Evolutionary conservation across 2,888 invertebrate species (phyloP).

Genomic region (Netelia melanura): DNA sequence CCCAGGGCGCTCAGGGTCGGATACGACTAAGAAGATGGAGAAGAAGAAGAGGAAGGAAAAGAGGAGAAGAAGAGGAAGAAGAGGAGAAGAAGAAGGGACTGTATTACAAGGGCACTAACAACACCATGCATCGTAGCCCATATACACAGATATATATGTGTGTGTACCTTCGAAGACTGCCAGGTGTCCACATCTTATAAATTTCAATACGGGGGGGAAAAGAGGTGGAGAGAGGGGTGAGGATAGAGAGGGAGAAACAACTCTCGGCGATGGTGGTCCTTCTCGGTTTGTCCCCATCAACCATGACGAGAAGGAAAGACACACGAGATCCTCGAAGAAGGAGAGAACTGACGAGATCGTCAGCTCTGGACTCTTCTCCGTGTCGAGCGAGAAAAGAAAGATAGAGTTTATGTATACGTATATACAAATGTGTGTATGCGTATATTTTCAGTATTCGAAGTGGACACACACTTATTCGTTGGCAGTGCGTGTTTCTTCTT

Average conservation of each 20-base stretch:
- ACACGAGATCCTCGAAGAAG: constrained; percentile 31
- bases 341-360: constrained; percentile 59
- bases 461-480: background rate
- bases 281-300: constrained; percentile 55
- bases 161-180: constrained; percentile 71
- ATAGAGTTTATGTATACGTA: background rate
- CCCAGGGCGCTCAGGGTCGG: constrained; percentile 58
- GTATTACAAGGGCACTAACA: constrained; percentile 36
- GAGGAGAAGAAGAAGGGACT: constrained; percentile 31
- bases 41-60: constrained; percentile 14
- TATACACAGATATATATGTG: constrained; percentile 66
- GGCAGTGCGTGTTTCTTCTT: background rate
- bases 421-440: background rate
- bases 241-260: background rate
- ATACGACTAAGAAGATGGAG: constrained; percentile 31
- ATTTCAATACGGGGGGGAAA: constrained; percentile 78
- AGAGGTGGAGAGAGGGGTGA: constrained; percentile 33
- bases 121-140: constrained; percentile 69
- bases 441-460: background rate
- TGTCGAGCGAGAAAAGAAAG: background rate
- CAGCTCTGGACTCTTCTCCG: too few relatives aligned
- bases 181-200: constrained; percentile 81
- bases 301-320: constrained; percentile 60
- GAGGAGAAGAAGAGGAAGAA: constrained; percentile 21
- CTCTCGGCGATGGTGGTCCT: constrained; percentile 12